A percentile compares a stretch with the other conserved stretches of the same genome.
These are phyloP conservation scores for Drosophila borealis DNA, from an alignment of 2,888 invertebrate genomes.

Conservation along the genomic window DNA sequence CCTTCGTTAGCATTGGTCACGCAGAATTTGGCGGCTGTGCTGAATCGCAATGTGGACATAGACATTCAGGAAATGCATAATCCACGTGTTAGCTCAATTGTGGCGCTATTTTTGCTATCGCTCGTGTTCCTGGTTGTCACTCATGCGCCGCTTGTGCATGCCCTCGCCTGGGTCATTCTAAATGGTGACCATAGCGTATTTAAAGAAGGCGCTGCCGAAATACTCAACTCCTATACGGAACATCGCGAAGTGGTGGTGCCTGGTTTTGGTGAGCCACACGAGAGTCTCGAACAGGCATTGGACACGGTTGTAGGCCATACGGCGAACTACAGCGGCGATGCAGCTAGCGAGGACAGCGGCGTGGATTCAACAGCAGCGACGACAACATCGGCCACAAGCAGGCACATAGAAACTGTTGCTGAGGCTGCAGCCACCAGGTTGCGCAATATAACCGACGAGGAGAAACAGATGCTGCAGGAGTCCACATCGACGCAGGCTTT, in stretches of 20 bases:
- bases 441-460: conserved; percentile 95
- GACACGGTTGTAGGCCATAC: conserved; percentile 85
- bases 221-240: conserved; percentile 88
- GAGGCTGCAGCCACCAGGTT: conserved; percentile 81
- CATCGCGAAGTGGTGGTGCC: conserved; percentile 87
- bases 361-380: conserved; percentile 64
- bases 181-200: conserved; percentile 91
- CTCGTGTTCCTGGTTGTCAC: conserved; percentile 98
- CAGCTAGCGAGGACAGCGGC: conserved; percentile 68
- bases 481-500: conserved; percentile 62
- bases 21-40: conserved; percentile 88
- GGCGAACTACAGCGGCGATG: conserved; percentile 58
- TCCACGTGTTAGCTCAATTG: conserved; percentile 94
- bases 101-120: conserved; percentile 95
- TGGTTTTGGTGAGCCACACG: conserved; percentile 89
- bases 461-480: conserved; percentile 89
- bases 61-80: conserved; percentile 87
- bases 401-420: conserved; percentile 33
- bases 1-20: conserved; percentile 87
- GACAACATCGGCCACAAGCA: conserved; percentile 44
- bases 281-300: conserved; percentile 91
- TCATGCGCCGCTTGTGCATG: conserved; percentile 95
- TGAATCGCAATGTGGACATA: conserved; percentile 87
- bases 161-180: conserved; percentile 94
- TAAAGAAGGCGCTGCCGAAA: conserved; percentile 89